Base-by-base conservation (phyloP, 2,113 vertebrate genomes). In the Lepus timidus region DNA sequence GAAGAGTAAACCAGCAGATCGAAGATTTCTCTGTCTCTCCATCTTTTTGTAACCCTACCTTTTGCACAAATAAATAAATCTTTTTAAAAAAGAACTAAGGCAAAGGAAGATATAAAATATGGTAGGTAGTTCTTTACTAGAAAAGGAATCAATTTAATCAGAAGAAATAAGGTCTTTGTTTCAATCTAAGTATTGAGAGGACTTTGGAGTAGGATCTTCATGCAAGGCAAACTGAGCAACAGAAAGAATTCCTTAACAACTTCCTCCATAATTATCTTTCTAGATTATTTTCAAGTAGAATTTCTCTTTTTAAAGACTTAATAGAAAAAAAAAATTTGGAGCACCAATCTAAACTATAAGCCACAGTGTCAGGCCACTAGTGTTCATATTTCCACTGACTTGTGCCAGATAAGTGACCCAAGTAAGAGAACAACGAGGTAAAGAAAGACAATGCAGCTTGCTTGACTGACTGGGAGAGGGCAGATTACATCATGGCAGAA, bases 281-380 rank as follows among this genome's bases (percentile, higher is more conserved):
- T 76, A 74, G 20, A 16, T 85, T 85, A 93, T 88, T 81, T 85
- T 93, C 20, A 85, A 81, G 58, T 85, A 51, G 67, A 55, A 33
- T 0, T 19, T 80, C 73, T 52, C 51, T 75, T 92, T 94, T 80
- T 62, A 39, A 90, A 92, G 33, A 90, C 4, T 76, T 93, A 51
- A 55, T 49, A 23, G 6, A 33, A 33, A 92, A 83, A 83, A 3
- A 92, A 70, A 52, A 86, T 92, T 39, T 82, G 14, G 85, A 0
- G 10, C 83, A 3, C 29, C 55, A 85, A 51, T 2, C 51, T 70
- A 83, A 52, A 5, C 33, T 71, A 71, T 27, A 82, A 78, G 23
- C 16, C 58, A 83, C 9, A 75, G 17, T 4, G 17, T 73, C 62
- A 64, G 52, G 11, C 4, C 52, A 14, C 22, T 74, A 71, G 11